A percentile compares a stretch with the other conserved stretches of the same genome.
These are phyloP conservation scores for Drosophila parthenogenetica DNA, from an alignment of 2,888 invertebrate species.

Conservation along the genomic window DNA sequence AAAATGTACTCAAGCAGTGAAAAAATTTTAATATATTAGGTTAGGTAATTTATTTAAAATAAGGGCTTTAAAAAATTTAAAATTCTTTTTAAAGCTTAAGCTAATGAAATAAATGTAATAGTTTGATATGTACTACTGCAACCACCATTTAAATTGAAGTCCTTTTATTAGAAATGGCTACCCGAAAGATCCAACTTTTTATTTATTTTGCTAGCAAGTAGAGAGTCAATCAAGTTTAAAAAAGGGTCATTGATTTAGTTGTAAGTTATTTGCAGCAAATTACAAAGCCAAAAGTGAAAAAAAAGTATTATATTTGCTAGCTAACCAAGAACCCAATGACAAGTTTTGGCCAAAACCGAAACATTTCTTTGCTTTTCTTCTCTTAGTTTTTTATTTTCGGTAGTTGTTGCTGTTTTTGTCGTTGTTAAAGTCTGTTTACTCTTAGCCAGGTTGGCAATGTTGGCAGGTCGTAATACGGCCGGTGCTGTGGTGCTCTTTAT, in stretches of 20 bases:
- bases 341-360: constrained; percentile 29
- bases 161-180: not conserved
- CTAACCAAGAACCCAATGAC: constrained; percentile 24
- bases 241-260: constrained; percentile 13
- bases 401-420: constrained; percentile 11
- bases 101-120: too few relatives aligned
- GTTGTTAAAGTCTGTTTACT: constrained; percentile 15
- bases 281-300: constrained; percentile 7
- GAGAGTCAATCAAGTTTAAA: constrained; percentile 30
- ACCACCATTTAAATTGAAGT: not conserved
- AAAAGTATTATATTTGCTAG: constrained; percentile 36
- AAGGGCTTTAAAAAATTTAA: too few relatives aligned
- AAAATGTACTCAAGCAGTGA: too few relatives aligned
- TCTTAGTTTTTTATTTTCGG: constrained; percentile 2
- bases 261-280: constrained; percentile 14
- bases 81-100: too few relatives aligned
- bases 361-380: constrained; percentile 26
- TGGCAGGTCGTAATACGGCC: constrained; percentile 42
- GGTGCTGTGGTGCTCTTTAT: constrained; percentile 38
- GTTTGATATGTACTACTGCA: too few relatives aligned
- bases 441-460: constrained; percentile 30
- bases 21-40: too few relatives aligned
- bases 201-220: not conserved
- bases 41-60: too few relatives aligned
- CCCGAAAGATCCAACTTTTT: not conserved